Evolutionary conservation across 2,797 vertebrate species (phyloP).

Genomic region (Pogonophryne albipinna): DNA sequence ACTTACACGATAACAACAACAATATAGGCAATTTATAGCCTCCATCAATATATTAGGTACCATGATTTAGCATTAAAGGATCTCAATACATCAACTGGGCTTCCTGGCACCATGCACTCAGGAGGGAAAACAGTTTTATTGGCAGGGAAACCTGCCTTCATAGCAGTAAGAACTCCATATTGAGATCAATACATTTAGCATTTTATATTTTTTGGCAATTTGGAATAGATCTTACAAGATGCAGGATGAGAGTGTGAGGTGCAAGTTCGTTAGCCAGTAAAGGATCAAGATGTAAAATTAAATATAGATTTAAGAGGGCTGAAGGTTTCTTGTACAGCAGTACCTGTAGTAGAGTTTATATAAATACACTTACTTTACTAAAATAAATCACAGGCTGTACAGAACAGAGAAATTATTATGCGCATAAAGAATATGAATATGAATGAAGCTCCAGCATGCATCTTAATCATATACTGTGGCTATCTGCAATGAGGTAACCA

Average conservation of each 20-base stretch:
- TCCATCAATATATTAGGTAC: slow-evolving; percentile 15
- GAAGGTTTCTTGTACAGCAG: not conserved
- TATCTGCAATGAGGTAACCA: not conserved
- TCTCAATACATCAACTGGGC: slow-evolving; percentile 33
- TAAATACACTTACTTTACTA: slow-evolving; percentile 4
- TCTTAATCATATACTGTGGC: not conserved
- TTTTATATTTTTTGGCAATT: slow-evolving; percentile 19
- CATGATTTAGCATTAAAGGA: slow-evolving; percentile 49
- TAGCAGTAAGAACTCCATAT: slow-evolving; percentile 11
- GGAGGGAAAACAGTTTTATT: slow-evolving; percentile 15
- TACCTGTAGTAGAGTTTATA: not conserved
- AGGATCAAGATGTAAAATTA: slow-evolving; percentile 6
- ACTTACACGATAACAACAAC: slow-evolving; percentile 28
- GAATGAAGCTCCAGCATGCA: not conserved
- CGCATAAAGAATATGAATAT: slow-evolving; percentile 2
- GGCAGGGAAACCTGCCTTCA: slow-evolving; percentile 30
- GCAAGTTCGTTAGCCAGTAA: not conserved
- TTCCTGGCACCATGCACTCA: slow-evolving; percentile 35
- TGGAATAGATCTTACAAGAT: not conserved
- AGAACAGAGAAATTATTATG: not conserved
- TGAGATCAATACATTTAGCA: slow-evolving; percentile 30
- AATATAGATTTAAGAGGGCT: slow-evolving; percentile 3
- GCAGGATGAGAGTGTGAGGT: not conserved
- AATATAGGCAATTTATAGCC: not conserved
- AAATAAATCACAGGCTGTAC: not conserved